These are phyloP conservation scores for Delia radicum DNA, from an alignment of 1,140 invertebrate genomes.

Conservation along the genomic window DNA sequence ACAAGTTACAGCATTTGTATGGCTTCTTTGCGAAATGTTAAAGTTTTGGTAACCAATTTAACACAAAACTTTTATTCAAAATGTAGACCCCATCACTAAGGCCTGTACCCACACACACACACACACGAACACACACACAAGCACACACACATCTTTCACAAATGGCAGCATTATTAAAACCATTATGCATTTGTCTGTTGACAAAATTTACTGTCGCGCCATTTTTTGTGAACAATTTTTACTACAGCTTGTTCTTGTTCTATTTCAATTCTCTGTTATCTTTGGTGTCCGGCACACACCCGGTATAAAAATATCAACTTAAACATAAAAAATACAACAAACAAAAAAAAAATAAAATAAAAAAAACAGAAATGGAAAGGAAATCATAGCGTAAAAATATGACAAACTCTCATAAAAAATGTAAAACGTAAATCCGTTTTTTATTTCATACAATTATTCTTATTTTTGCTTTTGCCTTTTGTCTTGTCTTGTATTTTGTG, in stretches of 20 bases:
- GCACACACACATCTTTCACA: neutral
- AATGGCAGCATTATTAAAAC: conserved; percentile 3
- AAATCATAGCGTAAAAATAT: conserved; percentile 28
- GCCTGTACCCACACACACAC: too few relatives aligned
- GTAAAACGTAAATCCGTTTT: conserved; percentile 54
- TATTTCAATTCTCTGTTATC: neutral
- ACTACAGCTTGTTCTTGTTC: neutral
- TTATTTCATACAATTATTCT: conserved; percentile 53
- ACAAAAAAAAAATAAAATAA: neutral
- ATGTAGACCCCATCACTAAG: neutral
- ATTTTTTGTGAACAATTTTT: neutral
- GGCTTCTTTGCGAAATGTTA: neutral
- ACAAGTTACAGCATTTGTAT: neutral
- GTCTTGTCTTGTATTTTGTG: conserved; percentile 16
- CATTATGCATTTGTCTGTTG: conserved; percentile 21
- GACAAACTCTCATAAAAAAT: conserved; percentile 36
- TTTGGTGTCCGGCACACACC: neutral
- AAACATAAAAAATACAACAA: neutral
- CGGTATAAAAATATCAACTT: neutral
- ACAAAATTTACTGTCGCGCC: conserved; percentile 5
- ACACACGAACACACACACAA: too few relatives aligned
- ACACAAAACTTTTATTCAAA: neutral
- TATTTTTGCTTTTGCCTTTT: conserved; percentile 25
- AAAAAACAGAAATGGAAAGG: neutral
- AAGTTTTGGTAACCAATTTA: neutral